Evolutionary conservation across 2,888 invertebrate genomes (phyloP).

Genomic region (Polydrusus pterygomalis): DNA sequence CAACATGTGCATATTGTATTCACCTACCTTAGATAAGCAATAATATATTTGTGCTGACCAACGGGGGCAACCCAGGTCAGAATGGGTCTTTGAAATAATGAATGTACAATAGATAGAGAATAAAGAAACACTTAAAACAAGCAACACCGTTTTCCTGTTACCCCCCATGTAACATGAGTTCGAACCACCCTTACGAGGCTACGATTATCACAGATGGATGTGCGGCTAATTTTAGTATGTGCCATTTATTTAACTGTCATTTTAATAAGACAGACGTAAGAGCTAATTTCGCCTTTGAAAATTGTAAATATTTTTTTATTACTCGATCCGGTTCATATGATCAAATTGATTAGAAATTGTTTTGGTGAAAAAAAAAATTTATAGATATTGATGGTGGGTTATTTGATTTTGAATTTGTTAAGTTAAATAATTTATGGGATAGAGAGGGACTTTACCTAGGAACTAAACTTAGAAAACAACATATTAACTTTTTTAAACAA

Average conservation of each 20-base stretch:
- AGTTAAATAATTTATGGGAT: conserved; percentile 39
- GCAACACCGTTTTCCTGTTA: no score
- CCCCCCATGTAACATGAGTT: no score
- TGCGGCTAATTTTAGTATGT: conserved; percentile 47
- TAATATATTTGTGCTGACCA: no score
- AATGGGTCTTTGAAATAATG: no score
- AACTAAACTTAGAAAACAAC: conserved; percentile 40
- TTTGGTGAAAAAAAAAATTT: conserved; percentile 41
- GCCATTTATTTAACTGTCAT: conserved; percentile 37
- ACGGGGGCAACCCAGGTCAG: no score
- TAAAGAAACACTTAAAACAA: no score
- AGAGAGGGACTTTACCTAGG: conserved; percentile 31
- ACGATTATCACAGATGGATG: no score
- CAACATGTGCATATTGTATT: no score
- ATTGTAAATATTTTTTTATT: conserved; percentile 48
- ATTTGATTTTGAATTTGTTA: conserved; percentile 35
- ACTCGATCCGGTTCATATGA: conserved; percentile 48
- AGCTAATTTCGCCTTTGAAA: conserved; percentile 46
- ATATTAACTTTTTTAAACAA: conserved; percentile 44
- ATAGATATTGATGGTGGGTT: conserved; percentile 20
- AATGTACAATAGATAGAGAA: no score
- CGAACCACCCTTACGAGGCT: no score
- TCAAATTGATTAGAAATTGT: conserved; percentile 36
- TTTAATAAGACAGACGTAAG: conserved; percentile 42
- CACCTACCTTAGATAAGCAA: no score